Evolutionary conservation across 2,113 vertebrate genomes (phyloP), one percentile per base, ranked within the genome.

Genomic region (Mirounga angustirostris): DNA sequence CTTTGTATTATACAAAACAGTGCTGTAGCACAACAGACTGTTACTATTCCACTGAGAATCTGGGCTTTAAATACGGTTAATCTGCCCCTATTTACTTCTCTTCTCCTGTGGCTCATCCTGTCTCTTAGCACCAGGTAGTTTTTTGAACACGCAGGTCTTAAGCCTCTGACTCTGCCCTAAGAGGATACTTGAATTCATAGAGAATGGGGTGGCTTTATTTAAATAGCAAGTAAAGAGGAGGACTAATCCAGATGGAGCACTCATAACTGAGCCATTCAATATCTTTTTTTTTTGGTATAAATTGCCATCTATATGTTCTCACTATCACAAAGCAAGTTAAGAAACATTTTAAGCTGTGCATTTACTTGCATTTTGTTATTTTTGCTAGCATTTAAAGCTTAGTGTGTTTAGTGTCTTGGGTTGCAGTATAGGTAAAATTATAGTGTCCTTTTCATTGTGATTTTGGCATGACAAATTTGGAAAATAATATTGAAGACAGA

Each of bases 381-480:
- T 89, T 73, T 80, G 30, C 36, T 85, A 67, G 7, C 36, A 79
- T 81, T 56, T 90, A 40, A 85, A 86, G 40, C 80, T 78, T 52
- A 61, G 36, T 80, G 19, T 83, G 50, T 84, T 85, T 73, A 80
- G 56, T 3, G 46, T 50, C 33, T 54, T 86, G 56, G 13, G 19
- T 86, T 85, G 16, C 14, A 80, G 3, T 71, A 79, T 16, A 73
- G 30, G 22, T 58, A 80, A 94, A 95, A 71, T 89, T 81, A 58
- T 74, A 46, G 21, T 85, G 21, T 84, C 16, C 24, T 79, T 97
- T 97, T 89, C 36, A 58, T 63, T 85, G 30, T 82, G 58, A 90
- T 56, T 97, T 92, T 90, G n/a, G n/a, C 63, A 74, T 58, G n/a
- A 59, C 61, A 46, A 46, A 67, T 21, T 85, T 36, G 46, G 56